These are phyloP conservation scores for Paratrypauchen microcephalus DNA, from an alignment of 2,797 vertebrate species.

Conservation along the genomic window DNA sequence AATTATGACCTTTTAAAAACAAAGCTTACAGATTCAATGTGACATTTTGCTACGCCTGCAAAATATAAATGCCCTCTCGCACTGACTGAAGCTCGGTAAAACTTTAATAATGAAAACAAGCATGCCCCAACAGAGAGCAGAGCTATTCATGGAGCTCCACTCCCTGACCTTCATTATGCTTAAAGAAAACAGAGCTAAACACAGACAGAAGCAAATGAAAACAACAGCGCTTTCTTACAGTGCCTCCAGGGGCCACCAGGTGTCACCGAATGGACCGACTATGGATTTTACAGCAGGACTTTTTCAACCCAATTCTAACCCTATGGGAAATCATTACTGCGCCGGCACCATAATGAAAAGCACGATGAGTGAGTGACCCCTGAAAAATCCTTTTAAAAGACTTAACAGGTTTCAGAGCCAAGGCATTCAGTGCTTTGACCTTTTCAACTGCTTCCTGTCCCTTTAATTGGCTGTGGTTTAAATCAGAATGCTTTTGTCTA, in stretches of 20 bases:
- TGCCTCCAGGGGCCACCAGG: constrained; percentile 11
- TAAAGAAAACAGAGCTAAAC: constrained; percentile 13
- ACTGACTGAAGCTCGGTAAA: constrained; percentile 55
- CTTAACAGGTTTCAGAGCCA: not conserved
- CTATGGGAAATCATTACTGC: constrained; percentile 13
- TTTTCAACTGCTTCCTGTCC: not conserved
- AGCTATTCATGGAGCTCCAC: constrained; percentile 25
- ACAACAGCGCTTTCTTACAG: not conserved
- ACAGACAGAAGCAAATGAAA: constrained; percentile 13
- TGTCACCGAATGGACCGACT: constrained; percentile 4
- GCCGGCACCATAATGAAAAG: not conserved
- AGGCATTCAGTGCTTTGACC: not conserved
- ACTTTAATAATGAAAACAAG: constrained; percentile 61
- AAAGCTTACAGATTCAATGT: constrained; percentile 66
- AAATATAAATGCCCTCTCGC: constrained; percentile 55
- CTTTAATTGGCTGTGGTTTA: constrained; percentile 5
- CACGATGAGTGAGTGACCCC: constrained; percentile 12
- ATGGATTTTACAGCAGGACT: constrained; percentile 13
- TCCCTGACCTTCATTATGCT: constrained; percentile 31
- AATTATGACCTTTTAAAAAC: constrained; percentile 74
- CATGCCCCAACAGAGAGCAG: constrained; percentile 36
- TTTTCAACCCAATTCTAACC: not conserved
- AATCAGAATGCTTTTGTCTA: not conserved
- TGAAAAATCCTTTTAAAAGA: constrained; percentile 9
- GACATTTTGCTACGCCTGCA: constrained; percentile 67